These are phyloP conservation scores for Electrophaes corylata DNA, from an alignment of 2,888 invertebrate species.

Conservation along the genomic window DNA sequence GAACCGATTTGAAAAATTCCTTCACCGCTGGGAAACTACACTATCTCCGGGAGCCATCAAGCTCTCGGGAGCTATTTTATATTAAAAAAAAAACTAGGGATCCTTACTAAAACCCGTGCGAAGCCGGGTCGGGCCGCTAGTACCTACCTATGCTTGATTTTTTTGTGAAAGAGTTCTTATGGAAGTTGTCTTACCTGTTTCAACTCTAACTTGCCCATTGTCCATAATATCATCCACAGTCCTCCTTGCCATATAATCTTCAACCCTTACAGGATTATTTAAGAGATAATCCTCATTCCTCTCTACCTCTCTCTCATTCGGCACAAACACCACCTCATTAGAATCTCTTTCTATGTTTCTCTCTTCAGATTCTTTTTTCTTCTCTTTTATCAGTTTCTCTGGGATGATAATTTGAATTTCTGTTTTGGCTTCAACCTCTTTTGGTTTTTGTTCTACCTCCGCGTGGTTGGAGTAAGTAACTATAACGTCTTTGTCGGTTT, in stretches of 20 bases:
- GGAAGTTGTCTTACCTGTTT: conserved; percentile 45
- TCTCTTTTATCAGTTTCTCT: conserved; percentile 1
- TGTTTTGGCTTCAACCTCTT: conserved; percentile 7
- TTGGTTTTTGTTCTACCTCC: conserved; percentile 37
- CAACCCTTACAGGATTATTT: conserved; percentile 34
- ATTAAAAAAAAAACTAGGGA: too few species aligned
- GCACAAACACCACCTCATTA: conserved; percentile 60
- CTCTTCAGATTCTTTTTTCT: background rate
- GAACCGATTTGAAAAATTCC: too few species aligned
- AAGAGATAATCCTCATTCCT: conserved; percentile 37
- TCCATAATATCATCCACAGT: conserved; percentile 44
- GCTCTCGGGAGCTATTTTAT: too few species aligned
- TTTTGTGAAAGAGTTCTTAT: too few species aligned
- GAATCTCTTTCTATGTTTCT: conserved; percentile 8
- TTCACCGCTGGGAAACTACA: too few species aligned
- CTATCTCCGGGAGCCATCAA: too few species aligned
- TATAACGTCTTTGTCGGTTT: conserved; percentile 53
- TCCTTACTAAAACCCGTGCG: too few species aligned
- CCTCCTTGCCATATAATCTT: conserved; percentile 43
- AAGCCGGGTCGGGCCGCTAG: too few species aligned
- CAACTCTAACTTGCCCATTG: conserved; percentile 37
- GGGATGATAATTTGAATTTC: conserved; percentile 7
- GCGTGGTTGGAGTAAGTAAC: conserved; percentile 55
- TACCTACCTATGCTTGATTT: too few species aligned
- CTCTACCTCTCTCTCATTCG: conserved; percentile 47